A percentile compares a stretch with the other conserved stretches of the same genome.
phyloP scores from a whole-genome alignment of 2,113 vertebrate genomes.

The Poicephalus meyeri region DNA sequence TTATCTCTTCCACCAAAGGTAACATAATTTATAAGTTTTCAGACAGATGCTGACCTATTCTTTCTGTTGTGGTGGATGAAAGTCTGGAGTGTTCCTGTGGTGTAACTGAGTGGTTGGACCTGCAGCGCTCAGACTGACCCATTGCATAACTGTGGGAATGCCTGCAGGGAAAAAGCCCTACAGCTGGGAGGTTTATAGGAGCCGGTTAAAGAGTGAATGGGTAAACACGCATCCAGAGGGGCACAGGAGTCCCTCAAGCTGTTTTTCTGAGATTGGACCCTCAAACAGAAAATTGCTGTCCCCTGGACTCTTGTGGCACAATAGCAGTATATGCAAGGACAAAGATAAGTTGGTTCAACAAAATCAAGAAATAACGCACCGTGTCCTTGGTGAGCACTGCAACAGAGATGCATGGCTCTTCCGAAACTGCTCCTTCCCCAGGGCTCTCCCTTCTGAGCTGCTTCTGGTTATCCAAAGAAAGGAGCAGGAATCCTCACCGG shows the following conservation, averaged over 20 bases:
- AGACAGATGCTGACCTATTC: not conserved
- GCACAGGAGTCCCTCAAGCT: not conserved
- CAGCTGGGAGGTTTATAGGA: not conserved
- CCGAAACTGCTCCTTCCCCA: not conserved
- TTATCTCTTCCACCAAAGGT: too few relatives aligned
- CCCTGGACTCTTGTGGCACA: not conserved
- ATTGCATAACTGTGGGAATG: not conserved
- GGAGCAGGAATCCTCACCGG: fast-evolving
- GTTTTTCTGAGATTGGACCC: not conserved
- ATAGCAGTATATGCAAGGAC: not conserved
- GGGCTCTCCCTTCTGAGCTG: not conserved
- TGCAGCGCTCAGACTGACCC: not conserved
- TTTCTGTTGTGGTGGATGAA: not conserved
- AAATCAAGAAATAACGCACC: not conserved
- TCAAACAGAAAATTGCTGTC: not conserved
- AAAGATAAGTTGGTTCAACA: not conserved
- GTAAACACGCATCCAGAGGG: not conserved
- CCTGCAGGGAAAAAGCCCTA: not conserved
- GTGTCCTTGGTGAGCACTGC: not conserved
- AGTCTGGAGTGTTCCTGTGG: not conserved
- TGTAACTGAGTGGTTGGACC: not conserved
- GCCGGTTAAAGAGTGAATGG: not conserved
- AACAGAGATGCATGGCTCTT: not conserved
- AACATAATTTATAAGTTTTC: not conserved
- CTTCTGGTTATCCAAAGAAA: not conserved